A percentile compares a stretch with the other conserved stretches of the same genome.
These are phyloP conservation scores for Caenorhabditis elegans DNA, from an alignment of 1,140 invertebrate genomes.

Conservation along the genomic window WBcel235 BX284606.5:15378001-15378500, in stretches of 20 bases:
- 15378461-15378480: no score
- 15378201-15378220: not conserved
- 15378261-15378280: not conserved
- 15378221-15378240: not conserved
- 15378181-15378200: constrained; percentile 22
- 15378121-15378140: not conserved
- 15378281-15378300: not conserved
- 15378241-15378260: constrained; percentile 4
- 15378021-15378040: no score
- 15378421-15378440: no score
- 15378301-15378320: not conserved
- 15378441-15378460: no score
- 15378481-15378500: no score
- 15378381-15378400: not conserved
- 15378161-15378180: constrained; percentile 7
- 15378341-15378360: not conserved
- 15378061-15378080: not conserved
- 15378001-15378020: not conserved
- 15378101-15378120: not conserved
- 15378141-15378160: not conserved
- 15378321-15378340: constrained; percentile 15
- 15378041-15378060: not conserved
- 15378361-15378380: not conserved
- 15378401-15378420: no score
- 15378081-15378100: not conserved